Evolutionary conservation across 2,888 invertebrate genomes (phyloP), one percentile per base, ranked within the genome.

Genomic region (Tupiocoris notatus): DNA sequence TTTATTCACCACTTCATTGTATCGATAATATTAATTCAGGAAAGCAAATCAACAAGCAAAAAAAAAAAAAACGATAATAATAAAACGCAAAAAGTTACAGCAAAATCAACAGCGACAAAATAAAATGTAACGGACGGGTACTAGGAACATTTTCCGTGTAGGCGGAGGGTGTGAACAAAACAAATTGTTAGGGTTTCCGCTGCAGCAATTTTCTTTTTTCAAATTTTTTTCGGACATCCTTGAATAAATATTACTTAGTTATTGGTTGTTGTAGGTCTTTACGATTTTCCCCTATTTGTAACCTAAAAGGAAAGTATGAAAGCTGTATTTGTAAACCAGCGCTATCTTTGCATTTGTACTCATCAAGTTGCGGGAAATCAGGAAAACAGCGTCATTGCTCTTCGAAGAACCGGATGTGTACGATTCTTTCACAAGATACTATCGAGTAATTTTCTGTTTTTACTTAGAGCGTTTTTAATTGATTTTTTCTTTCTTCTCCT

Each of bases 281-380:
- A 18, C 25, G 21, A 54, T 39, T 1, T 1, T 22, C 39, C 39
- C n/a, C 21, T 67, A 21, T n/a, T 67, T 67, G 67, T 67, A 67
- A 56, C 39, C 21, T 67, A 54, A 64, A 67, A 1, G 20, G 20
- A 67, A 18, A 56, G 21, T 7, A 39, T 39, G 39, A 39, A 39
- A 7, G 39, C 39, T 39, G 39, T 39, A 39, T 39, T 39, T 39
- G 12, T 39, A 39, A 39, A 39, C 2, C 39, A 16, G 65, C 39
- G 39, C 65, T 65, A 65, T 39, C 65, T 65, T 65, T 65, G 39
- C 39, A 65, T 39, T 18, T 65, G 25, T 65, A 65, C 25, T 63
- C 63, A 63, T 63, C 22, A 22, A 22, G 63, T 63, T 63, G 23
- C 23, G 23, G 65, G 39, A 24, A 7, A 12, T 39, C 6, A 7